Conservation (phyloP, 2,113 vertebrate genomes). For the Brienomyrus brachyistius region DNA sequence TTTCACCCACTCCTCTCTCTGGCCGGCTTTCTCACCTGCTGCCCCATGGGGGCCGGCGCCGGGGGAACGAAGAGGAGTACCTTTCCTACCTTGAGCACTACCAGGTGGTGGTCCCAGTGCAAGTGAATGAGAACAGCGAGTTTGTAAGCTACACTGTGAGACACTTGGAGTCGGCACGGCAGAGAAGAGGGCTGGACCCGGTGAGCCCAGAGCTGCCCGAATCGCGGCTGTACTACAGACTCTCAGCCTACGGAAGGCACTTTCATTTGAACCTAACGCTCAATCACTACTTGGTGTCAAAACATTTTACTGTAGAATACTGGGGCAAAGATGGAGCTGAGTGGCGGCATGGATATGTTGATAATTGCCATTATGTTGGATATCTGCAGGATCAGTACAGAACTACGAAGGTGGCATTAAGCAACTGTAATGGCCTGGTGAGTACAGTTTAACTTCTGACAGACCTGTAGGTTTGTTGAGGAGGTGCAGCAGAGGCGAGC, state of each 20-base stretch:
- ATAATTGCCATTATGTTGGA: slow-evolving; percentile 92
- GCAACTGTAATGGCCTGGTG: slow-evolving; percentile 95
- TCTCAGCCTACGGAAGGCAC: slow-evolving; percentile 97
- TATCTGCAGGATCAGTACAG: slow-evolving; percentile 78
- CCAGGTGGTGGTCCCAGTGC: slow-evolving; percentile 89
- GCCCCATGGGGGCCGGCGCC: background rate
- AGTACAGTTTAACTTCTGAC: slow-evolving; percentile 51
- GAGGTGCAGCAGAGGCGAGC: background rate
- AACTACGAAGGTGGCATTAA: slow-evolving; percentile 86
- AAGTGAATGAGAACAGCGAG: slow-evolving; percentile 87
- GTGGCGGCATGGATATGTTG: slow-evolving; percentile 78
- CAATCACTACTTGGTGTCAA: slow-evolving; percentile 91
- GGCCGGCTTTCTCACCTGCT: background rate
- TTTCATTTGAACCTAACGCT: slow-evolving; percentile 97
- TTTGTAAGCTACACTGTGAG: slow-evolving; percentile 98
- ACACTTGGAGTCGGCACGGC: slow-evolving; percentile 73
- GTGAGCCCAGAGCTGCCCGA: slow-evolving; percentile 67
- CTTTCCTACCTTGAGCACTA: slow-evolving; percentile 97
- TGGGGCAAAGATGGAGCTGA: slow-evolving; percentile 86
- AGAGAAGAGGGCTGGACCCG: slow-evolving; percentile 71
- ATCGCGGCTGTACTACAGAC: slow-evolving; percentile 88
- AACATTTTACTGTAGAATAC: slow-evolving; percentile 94
- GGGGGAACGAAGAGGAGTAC: slow-evolving; percentile 86
- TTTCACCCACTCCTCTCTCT: background rate
- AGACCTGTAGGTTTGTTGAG: background rate